Evolutionary conservation across 2,888 invertebrate species (phyloP), one percentile per base, ranked within the genome.

Genomic region (Drosophila subquinaria): DNA sequence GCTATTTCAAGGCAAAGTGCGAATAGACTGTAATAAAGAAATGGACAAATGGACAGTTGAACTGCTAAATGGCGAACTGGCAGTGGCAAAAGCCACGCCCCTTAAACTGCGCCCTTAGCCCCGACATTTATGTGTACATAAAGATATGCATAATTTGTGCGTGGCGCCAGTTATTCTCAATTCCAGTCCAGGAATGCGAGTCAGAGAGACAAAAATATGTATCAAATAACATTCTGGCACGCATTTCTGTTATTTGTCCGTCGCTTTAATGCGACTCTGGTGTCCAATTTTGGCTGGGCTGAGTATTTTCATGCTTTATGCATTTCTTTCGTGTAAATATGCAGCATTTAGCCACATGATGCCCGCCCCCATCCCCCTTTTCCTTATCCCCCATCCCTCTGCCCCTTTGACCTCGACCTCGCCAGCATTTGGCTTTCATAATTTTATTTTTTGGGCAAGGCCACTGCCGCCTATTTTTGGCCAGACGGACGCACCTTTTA

Each of bases 281-380:
- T 74, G 88, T 67, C 79, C 76, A 71, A 75, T 87, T 71, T 40
- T 61, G 43, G 35, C 27, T 23, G 56, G 10, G 17, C 61, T 63
- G 3, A 33, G 42, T 38, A 59, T 64, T 47, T 76, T 67, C 20
- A 40, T 60, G n/a, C 78, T 69, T 88, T 83, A 83, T 88, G 88
- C 86, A 86, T 88, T 86, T 81, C 60, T 73, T 78, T 81, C 84
- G 83, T 84, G 87, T 82, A 72, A 82, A 88, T 82, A 88, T 88
- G 72, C 73, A 73, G 52, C 47, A 60, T 52, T 68, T 65, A 30
- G 40, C 35, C 53, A 50, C 56, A 62, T 68, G 43, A 15, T 68
- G 38, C n/a, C 60, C 11, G 6, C 11, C n/a, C 13, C 10, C 10
- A 5, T 4, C 2, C 20, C 20, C n/a, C 20, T 23, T 3, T 23